phyloP scores from a whole-genome alignment of 37 sponge, comb jelly and placozoan species.

The Chondrosia reniformis region DNA sequence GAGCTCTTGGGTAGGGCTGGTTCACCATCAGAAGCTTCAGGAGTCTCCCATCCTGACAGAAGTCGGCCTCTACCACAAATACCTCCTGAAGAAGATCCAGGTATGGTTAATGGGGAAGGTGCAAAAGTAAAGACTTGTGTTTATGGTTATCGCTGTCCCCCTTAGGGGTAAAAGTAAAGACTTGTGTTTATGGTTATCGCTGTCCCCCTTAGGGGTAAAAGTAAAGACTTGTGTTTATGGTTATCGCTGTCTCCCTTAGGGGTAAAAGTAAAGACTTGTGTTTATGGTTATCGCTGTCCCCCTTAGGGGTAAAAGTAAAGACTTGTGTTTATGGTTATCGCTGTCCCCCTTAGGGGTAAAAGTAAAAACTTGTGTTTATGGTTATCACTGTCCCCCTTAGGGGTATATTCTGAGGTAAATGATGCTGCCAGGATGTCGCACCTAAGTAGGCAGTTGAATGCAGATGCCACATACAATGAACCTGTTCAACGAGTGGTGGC shows the following conservation, averaged over 20 bases:
- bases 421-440: background rate
- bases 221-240: too few species aligned
- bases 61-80: constrained; percentile 20
- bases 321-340: too few species aligned
- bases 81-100: constrained; percentile 7
- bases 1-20: background rate
- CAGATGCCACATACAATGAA: constrained; percentile 21
- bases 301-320: too few species aligned
- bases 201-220: too few species aligned
- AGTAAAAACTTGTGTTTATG: too few species aligned
- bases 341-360: too few species aligned
- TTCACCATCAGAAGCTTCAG: background rate
- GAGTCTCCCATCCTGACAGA: constrained; percentile 24
- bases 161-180: too few species aligned
- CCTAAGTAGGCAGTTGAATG: background rate
- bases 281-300: too few species aligned
- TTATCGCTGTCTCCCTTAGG: too few species aligned
- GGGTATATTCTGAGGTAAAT: constrained; percentile 16
- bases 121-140: background rate
- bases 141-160: too few species aligned
- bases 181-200: too few species aligned
- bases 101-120: background rate
- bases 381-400: background rate
- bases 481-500: constrained; percentile 51
- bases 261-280: too few species aligned